Conservation (phyloP, 2,888 invertebrate species). For the Brachynemurus nebulosus region DNA sequence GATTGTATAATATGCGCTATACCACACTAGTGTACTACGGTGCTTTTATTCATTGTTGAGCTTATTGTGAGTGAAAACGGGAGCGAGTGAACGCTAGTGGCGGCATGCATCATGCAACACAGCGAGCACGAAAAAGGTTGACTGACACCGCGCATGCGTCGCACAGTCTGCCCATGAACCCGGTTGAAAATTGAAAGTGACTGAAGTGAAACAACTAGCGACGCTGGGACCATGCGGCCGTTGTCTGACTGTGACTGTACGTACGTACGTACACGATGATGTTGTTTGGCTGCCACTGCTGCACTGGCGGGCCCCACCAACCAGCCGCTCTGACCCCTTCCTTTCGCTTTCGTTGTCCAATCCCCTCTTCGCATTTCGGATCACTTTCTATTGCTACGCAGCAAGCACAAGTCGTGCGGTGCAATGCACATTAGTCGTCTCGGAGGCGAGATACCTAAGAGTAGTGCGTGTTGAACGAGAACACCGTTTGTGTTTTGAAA, state of each 20-base stretch:
- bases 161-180: slow-evolving; percentile 8
- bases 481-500: neutral
- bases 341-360: slow-evolving; percentile 53
- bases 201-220: no score
- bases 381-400: slow-evolving; percentile 29
- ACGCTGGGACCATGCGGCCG: no score
- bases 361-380: slow-evolving; percentile 25
- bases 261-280: neutral
- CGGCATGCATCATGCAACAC: neutral
- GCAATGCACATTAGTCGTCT: slow-evolving; percentile 2
- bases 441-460: slow-evolving; percentile 1
- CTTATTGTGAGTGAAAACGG: no score
- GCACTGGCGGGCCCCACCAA: slow-evolving; percentile 26
- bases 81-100: no score
- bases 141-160: slow-evolving; percentile 6
- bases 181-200: slow-evolving; percentile 31
- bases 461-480: neutral
- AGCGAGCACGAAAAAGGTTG: neutral
- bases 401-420: slow-evolving; percentile 15
- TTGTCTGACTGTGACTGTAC: neutral
- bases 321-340: slow-evolving; percentile 42
- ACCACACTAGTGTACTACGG: no score
- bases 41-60: no score
- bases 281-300: no score
- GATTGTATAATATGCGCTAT: no score